Evolutionary conservation across 92 coral and sea anemone genomes (phyloP).

Genomic region (Zoanthus gigantus): DNA sequence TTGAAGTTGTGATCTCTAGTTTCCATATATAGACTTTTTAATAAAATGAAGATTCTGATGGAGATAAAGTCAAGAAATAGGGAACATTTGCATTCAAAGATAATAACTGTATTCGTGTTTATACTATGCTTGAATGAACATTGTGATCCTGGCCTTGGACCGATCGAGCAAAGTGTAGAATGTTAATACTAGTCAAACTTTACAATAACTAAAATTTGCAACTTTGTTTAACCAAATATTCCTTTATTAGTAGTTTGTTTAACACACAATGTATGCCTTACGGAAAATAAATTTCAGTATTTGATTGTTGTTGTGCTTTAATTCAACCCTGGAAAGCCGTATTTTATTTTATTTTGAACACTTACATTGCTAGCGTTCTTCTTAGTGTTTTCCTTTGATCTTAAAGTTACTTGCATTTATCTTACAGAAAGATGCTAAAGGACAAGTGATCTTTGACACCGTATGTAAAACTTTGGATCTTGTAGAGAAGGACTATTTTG

Average conservation of each 20-base stretch:
- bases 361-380: neutral
- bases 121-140: neutral
- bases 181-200: neutral
- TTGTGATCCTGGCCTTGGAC: neutral
- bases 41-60: neutral
- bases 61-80: neutral
- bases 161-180: neutral
- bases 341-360: neutral
- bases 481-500: slow-evolving; percentile 98
- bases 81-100: neutral
- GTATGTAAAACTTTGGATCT: slow-evolving; percentile 90
- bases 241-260: neutral
- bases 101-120: neutral
- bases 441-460: slow-evolving; percentile 90
- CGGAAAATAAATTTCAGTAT: neutral
- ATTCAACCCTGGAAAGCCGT: neutral
- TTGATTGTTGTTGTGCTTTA: neutral
- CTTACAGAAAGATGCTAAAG: slow-evolving; percentile 93
- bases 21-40: slow-evolving; percentile 28
- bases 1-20: slow-evolving; percentile 2
- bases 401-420: neutral
- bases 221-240: slow-evolving; percentile 1
- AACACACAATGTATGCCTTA: neutral
- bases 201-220: neutral
- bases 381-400: neutral